Evolutionary conservation across 2,888 invertebrate species (phyloP), one percentile per base, ranked within the genome.

Genomic region (Ceriagrion tenellum): DNA sequence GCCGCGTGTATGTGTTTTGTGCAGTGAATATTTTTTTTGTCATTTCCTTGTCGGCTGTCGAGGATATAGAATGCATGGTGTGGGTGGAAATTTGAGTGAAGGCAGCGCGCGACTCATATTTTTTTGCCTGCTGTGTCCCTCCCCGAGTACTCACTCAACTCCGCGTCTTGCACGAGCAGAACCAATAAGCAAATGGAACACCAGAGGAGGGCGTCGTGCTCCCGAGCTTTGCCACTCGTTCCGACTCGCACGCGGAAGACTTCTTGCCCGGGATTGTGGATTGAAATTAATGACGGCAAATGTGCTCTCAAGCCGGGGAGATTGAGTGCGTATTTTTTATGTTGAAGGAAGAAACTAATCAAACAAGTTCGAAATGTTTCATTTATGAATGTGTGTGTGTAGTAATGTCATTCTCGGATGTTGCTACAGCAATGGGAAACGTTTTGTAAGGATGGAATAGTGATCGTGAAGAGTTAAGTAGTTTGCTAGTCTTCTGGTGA

Each of bases 11-110:
- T 20, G n/a, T 30, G 56, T 56, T 56, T 59, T 47, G 47, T 47
- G 8, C 47, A 47, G 47, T 47, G 47, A 47, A 81, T 81, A 4
- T 18, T 81, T 81, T 81, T 81, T 81, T 81, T 30, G 23, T 63
- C 20, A 10, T 23, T 18, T 35, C 81, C 81, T 81, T n/a, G 26
- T 81, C 81, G 30, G 81, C 18, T 81, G 81, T 81, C 81, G 81
- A 35, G 81, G 81, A 81, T 35, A 35, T 81, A 35, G 81, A 35
- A 81, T 81, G 81, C n/a, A 6, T 81, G 81, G 30, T 35, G 81
- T 35, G 30, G 81, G 81, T 81, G 81, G 81, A 81, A 81, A 81
- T 81, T 81, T 81, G 81, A 81, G 81, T 81, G 81, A 81, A 81
- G 81, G 81, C 30, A 69, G 81, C 35, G 81, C 74, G 30, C 81